Percentiles rank a stretch among this genome's conserved stretches.
Conservation (phyloP, 2,797 vertebrate genomes). For the Limnodromus scolopaceus region DNA sequence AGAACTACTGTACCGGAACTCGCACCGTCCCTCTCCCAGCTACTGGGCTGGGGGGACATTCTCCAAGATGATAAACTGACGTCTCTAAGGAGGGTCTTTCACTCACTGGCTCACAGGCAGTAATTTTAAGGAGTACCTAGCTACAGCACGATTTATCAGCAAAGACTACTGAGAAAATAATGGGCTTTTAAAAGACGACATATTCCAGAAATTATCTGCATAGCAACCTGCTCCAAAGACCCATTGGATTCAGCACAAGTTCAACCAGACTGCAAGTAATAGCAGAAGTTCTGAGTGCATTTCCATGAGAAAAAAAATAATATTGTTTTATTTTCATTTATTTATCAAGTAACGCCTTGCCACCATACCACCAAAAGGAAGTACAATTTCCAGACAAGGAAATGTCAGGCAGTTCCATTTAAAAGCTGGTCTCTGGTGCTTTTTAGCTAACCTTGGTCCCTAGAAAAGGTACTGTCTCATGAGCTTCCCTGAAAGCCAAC, state of each 20-base stretch:
- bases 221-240: background rate
- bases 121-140: background rate
- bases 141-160: background rate
- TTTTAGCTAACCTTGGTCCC: background rate
- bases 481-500: background rate
- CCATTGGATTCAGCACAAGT: background rate
- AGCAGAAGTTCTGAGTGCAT: background rate
- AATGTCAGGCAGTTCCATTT: background rate
- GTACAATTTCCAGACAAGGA: background rate
- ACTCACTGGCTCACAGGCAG: background rate
- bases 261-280: background rate
- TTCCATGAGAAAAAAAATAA: background rate
- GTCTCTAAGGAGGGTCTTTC: background rate
- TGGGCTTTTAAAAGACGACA: background rate
- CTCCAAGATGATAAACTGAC: background rate
- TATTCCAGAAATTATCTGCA: background rate
- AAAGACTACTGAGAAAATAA: slow-evolving; percentile 2
- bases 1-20: background rate
- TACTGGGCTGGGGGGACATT: background rate
- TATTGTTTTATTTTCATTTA: background rate
- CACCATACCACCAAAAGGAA: background rate
- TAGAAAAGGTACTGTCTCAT: background rate
- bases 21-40: background rate
- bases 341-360: background rate
- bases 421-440: background rate